phyloP scores from a whole-genome alignment of 2,113 vertebrate genomes.

The Triplophysa rosa region DNA sequence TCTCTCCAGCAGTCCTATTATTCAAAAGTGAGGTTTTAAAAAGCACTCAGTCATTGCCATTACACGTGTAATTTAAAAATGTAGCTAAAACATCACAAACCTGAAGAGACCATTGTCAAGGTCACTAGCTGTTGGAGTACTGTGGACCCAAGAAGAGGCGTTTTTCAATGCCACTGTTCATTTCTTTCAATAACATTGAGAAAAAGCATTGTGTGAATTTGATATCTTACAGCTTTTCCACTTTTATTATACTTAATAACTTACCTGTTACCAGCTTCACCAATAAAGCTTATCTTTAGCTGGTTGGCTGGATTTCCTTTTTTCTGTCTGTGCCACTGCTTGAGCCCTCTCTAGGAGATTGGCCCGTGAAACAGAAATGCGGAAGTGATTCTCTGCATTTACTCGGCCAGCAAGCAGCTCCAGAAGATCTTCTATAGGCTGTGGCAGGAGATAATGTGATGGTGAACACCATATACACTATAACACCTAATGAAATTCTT shows the following conservation, averaged over 20 bases:
- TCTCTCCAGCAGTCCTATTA: slow-evolving; percentile 10
- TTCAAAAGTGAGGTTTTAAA: not conserved
- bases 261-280: not conserved
- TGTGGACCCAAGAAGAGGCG: slow-evolving; percentile 6
- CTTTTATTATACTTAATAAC: not conserved
- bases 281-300: not conserved
- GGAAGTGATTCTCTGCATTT: not conserved
- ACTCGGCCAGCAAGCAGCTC: not conserved
- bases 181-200: not conserved
- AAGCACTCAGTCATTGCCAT: not conserved
- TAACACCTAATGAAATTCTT: not conserved
- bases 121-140: slow-evolving; percentile 8
- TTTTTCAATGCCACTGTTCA: not conserved
- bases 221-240: too few species aligned
- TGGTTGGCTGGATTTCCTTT: not conserved
- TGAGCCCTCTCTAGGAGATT: slow-evolving; percentile 7
- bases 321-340: slow-evolving; percentile 3
- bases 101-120: slow-evolving; percentile 9
- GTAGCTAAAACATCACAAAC: not conserved
- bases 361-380: not conserved
- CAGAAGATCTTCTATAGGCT: not conserved
- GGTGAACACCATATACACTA: not conserved
- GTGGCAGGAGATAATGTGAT: not conserved
- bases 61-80: not conserved
- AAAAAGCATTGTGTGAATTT: not conserved